Conservation (phyloP, 1,140 invertebrate genomes). For the Zaprionus lachaisei region DNA sequence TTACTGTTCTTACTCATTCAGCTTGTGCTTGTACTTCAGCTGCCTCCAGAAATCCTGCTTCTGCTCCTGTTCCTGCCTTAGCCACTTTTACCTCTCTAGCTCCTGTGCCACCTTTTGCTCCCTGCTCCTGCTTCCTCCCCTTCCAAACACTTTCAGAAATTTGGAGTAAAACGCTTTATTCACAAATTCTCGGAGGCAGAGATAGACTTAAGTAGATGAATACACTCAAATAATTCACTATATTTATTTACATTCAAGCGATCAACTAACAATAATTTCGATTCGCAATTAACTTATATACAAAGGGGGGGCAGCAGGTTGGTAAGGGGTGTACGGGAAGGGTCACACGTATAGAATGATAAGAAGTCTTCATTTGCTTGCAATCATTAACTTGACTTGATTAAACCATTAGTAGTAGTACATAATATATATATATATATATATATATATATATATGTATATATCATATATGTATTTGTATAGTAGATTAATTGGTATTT, state of each 20-base stretch:
- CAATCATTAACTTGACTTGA: constrained; percentile 33
- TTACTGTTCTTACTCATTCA: too few species aligned
- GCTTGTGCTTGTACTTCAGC: too few species aligned
- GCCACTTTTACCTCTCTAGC: not conserved
- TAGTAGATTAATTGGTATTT: not conserved
- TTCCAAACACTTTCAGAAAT: not conserved
- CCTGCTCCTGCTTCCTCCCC: too few species aligned
- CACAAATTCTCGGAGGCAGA: constrained; percentile 54
- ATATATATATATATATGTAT: not conserved
- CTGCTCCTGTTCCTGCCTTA: not conserved
- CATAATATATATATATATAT: not conserved
- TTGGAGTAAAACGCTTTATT: constrained; percentile 74
- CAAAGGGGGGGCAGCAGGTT: not conserved
- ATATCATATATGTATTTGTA: constrained; percentile 3
- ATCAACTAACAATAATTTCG: constrained; percentile 7
- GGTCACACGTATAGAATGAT: constrained; percentile 13
- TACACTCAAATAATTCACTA: constrained; percentile 36
- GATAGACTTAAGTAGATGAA: constrained; percentile 43
- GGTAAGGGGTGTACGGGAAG: not conserved
- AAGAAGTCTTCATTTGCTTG: constrained; percentile 59
- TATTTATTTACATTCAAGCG: constrained; percentile 13
- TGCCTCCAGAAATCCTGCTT: too few species aligned
- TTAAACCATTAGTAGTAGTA: constrained; percentile 11
- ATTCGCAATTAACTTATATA: constrained; percentile 30
- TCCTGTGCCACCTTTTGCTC: too few species aligned